phyloP scores from a whole-genome alignment of 2,113 vertebrate species.

The Sinocyclocheilus rhinocerous region DNA sequence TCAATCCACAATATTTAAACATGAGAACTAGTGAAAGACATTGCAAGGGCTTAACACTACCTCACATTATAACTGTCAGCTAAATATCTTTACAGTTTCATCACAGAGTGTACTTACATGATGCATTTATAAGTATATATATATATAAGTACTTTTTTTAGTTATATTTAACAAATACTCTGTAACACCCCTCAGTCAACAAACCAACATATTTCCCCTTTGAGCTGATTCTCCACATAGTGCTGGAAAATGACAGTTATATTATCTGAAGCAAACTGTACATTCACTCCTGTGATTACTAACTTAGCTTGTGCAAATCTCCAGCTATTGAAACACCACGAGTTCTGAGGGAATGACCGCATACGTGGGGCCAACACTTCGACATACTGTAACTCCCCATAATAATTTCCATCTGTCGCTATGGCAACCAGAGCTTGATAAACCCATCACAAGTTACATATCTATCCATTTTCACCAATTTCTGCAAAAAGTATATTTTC shows the following conservation, averaged over 20 bases:
- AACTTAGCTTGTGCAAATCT: not conserved
- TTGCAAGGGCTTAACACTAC: not conserved
- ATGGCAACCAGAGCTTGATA: conserved; percentile 24
- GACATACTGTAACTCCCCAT: not conserved
- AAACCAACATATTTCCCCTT: too few relatives aligned
- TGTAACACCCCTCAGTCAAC: too few relatives aligned
- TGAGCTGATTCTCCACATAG: too few relatives aligned
- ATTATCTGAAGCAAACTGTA: not conserved
- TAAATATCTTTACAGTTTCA: not conserved
- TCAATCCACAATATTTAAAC: not conserved
- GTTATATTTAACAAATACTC: too few relatives aligned
- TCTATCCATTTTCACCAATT: conserved; percentile 44
- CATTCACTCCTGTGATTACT: not conserved
- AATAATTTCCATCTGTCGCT: conserved; percentile 28
- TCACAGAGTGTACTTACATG: not conserved
- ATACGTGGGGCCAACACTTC: not conserved
- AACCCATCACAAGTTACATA: conserved; percentile 37
- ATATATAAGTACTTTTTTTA: too few relatives aligned
- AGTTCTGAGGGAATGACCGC: not conserved
- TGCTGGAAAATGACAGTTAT: not conserved
- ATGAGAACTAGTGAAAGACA: not conserved
- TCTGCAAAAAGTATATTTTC: conserved; percentile 44
- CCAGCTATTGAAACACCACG: not conserved
- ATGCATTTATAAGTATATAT: not conserved
- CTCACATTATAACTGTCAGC: not conserved